Conservation (phyloP, 2,888 invertebrate species). For the Hemistola chrysoprasaria region DNA sequence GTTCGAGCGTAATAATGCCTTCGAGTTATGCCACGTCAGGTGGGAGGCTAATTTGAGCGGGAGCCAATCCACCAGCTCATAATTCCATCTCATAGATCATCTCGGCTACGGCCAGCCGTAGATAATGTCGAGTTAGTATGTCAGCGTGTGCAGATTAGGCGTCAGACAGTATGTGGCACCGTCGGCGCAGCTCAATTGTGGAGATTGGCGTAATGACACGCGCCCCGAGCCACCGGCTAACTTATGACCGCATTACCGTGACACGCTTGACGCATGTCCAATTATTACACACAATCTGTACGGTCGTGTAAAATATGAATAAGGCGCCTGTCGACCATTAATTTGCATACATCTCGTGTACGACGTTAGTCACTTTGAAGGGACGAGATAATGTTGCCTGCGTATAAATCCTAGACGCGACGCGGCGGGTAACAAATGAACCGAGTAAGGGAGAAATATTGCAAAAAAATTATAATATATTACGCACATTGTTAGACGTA, state of each 20-base stretch:
- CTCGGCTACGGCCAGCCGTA: slow-evolving; percentile 26
- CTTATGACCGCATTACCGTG: slow-evolving; percentile 74
- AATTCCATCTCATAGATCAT: slow-evolving; percentile 68
- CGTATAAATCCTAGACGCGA: slow-evolving; percentile 68
- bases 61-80: slow-evolving; percentile 58
- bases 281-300: slow-evolving; percentile 77
- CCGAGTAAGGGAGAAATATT: slow-evolving; percentile 66
- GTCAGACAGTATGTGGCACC: slow-evolving; percentile 23
- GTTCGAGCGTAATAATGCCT: slow-evolving; percentile 26
- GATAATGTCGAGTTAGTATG: slow-evolving; percentile 7
- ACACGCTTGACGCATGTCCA: slow-evolving; percentile 77
- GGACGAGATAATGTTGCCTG: slow-evolving; percentile 73
- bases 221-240: slow-evolving; percentile 63
- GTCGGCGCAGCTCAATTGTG: slow-evolving; percentile 58
- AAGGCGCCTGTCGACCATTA: slow-evolving; percentile 58
- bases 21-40: slow-evolving; percentile 28
- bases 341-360: slow-evolving; percentile 56
- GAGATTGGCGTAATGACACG: slow-evolving; percentile 76
- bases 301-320: slow-evolving; percentile 74
- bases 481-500: slow-evolving; percentile 58
- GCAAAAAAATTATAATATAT: slow-evolving; percentile 69
- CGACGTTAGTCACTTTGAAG: slow-evolving; percentile 65
- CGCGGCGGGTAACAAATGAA: slow-evolving; percentile 66
- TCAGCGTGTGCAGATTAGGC: slow-evolving; percentile 2
- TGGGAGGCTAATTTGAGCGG: slow-evolving; percentile 48